Evolutionary conservation across 2,113 vertebrate species (phyloP).

Genomic region (Pedetes capensis): DNA sequence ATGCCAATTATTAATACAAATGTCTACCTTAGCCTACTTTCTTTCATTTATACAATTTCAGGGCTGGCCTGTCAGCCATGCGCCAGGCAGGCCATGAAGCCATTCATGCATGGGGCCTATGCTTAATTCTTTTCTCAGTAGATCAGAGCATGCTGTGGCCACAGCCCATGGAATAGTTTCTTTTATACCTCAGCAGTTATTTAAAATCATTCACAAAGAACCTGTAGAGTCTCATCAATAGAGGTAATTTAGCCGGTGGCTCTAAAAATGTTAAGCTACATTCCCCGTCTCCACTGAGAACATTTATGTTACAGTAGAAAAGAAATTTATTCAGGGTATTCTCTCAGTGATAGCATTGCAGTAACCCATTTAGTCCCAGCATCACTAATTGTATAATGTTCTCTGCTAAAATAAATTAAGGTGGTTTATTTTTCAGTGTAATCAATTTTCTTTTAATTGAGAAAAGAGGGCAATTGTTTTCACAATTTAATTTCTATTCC

Average conservation of each 20-base stretch:
- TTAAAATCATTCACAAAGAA: slow-evolving; percentile 55
- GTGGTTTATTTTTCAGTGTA: slow-evolving; percentile 35
- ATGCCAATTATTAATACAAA: slow-evolving; percentile 51
- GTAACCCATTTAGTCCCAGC: slow-evolving; percentile 18
- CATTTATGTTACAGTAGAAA: slow-evolving; percentile 36
- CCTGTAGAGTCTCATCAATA: slow-evolving; percentile 31
- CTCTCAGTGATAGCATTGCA: neutral
- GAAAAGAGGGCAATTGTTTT: neutral
- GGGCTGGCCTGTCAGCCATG: slow-evolving; percentile 32
- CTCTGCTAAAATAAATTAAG: neutral
- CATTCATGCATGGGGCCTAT: neutral
- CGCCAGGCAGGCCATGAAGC: neutral
- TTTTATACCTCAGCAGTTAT: slow-evolving; percentile 9
- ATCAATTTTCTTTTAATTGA: slow-evolving; percentile 4
- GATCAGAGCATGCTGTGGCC: neutral
- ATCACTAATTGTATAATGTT: slow-evolving; percentile 48
- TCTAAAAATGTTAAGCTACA: slow-evolving; percentile 48
- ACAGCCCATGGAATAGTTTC: neutral
- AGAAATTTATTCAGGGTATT: slow-evolving; percentile 3
- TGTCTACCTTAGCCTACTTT: slow-evolving; percentile 50
- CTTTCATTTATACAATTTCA: slow-evolving; percentile 54
- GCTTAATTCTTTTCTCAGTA: slow-evolving; percentile 44
- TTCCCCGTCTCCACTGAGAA: slow-evolving; percentile 38
- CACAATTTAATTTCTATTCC: neutral
- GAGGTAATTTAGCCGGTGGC: slow-evolving; percentile 50